Percentiles rank a stretch among this genome's conserved stretches.
phyloP scores from a whole-genome alignment of 2,888 invertebrate species.

The Ormyrus thymus region DNA sequence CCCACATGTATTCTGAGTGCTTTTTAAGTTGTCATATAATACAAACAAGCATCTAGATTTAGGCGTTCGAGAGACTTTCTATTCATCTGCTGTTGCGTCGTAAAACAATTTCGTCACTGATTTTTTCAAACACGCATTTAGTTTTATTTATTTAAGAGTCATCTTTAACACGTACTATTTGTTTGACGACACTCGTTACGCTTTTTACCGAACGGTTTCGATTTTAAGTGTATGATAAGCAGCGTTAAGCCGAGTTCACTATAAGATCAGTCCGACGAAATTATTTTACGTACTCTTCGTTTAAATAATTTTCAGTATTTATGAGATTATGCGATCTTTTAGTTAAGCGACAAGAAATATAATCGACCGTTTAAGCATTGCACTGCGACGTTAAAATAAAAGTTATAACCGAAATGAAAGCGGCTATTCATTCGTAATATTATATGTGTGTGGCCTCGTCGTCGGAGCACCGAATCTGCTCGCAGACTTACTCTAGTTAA shows the following conservation, averaged over 20 bases:
- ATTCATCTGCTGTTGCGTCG: slow-evolving; percentile 20
- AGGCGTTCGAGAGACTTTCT: slow-evolving; percentile 23
- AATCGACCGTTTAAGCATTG: slow-evolving; percentile 30
- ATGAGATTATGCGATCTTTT: slow-evolving; percentile 46
- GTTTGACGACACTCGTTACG: slow-evolving; percentile 30
- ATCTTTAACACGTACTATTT: slow-evolving; percentile 6
- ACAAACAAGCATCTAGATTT: background rate
- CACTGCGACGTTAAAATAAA: slow-evolving; percentile 23
- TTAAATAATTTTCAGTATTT: slow-evolving; percentile 50
- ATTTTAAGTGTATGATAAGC: slow-evolving; percentile 15
- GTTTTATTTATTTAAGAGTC: slow-evolving; percentile 31
- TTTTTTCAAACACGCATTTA: slow-evolving; percentile 12
- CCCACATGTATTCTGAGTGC: slow-evolving; percentile 23
- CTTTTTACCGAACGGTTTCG: slow-evolving; percentile 22
- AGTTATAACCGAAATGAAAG: slow-evolving; percentile 19
- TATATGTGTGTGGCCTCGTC: slow-evolving; percentile 33
- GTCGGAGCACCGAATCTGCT: slow-evolving; percentile 34
- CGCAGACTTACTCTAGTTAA: slow-evolving; percentile 48
- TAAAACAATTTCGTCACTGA: slow-evolving; percentile 45
- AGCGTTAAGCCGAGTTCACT: background rate
- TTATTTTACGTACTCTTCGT: slow-evolving; percentile 47
- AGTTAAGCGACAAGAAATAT: slow-evolving; percentile 18
- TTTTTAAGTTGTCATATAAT: slow-evolving; percentile 44
- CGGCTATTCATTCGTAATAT: slow-evolving; percentile 36
- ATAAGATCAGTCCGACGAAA: slow-evolving; percentile 31